Conservation (phyloP, 1,140 invertebrate genomes). For the Pseudomyrmex sp. region DNA sequence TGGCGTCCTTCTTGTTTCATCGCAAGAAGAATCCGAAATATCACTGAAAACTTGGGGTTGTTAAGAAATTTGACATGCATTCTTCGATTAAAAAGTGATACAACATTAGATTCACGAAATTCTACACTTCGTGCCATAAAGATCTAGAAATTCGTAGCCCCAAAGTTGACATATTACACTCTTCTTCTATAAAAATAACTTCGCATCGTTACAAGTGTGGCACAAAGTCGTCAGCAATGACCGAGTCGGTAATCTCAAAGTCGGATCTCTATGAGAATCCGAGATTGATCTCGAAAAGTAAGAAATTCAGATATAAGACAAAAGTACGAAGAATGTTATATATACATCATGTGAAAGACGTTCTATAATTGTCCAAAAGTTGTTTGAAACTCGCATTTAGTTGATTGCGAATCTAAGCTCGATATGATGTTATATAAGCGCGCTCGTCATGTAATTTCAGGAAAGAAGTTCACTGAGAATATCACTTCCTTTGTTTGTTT, state of each 20-base stretch:
- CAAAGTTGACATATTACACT: constrained; percentile 36
- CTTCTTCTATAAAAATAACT: constrained; percentile 7
- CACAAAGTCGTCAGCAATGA: constrained; percentile 12
- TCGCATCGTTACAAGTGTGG: constrained; percentile 22
- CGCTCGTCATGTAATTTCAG: not conserved
- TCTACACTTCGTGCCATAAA: not conserved
- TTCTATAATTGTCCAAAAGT: constrained; percentile 11
- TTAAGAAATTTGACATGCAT: not conserved
- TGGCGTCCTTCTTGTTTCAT: no score
- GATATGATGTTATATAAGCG: not conserved
- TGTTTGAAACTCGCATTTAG: constrained; percentile 24
- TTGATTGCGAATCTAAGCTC: not conserved
- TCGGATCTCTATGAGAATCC: not conserved
- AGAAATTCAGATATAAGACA: not conserved
- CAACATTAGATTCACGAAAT: not conserved
- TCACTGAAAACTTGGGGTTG: constrained; percentile 40
- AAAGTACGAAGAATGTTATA: not conserved
- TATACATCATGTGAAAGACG: not conserved
- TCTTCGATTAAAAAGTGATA: not conserved
- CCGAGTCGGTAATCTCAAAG: not conserved
- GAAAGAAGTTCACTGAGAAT: constrained; percentile 23
- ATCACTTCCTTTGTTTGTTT: not conserved
- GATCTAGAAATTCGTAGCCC: not conserved
- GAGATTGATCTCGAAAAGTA: constrained; percentile 28
- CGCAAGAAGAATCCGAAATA: constrained; percentile 18